Evolutionary conservation across 2,888 invertebrate genomes (phyloP).

Genomic region (Fabriciana adippe): DNA sequence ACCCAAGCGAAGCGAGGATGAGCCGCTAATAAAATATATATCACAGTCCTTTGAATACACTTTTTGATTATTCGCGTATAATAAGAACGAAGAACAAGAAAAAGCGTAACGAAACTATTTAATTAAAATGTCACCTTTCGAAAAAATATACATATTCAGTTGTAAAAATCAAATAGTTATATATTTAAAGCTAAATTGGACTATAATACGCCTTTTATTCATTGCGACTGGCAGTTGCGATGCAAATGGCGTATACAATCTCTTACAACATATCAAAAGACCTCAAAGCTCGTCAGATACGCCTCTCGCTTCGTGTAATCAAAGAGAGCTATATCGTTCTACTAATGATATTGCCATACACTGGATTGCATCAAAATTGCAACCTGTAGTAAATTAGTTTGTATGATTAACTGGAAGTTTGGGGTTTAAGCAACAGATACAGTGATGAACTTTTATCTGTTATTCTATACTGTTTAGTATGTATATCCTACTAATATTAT

Average conservation of each 20-base stretch:
- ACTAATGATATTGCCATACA: constrained; percentile 35
- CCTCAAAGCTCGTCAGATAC: constrained; percentile 38
- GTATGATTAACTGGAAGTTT: background rate
- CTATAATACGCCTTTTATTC: constrained; percentile 8
- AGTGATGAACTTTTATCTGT: too few relatives aligned
- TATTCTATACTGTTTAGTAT: too few relatives aligned
- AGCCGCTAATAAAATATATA: too few relatives aligned
- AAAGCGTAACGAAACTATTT: too few relatives aligned
- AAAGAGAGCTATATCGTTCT: constrained; percentile 34
- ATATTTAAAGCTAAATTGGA: background rate
- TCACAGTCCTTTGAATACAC: too few relatives aligned
- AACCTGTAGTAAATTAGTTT: constrained; percentile 4
- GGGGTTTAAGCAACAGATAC: background rate
- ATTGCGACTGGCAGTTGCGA: constrained; percentile 18
- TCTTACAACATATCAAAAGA: constrained; percentile 34
- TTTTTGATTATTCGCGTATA: too few relatives aligned
- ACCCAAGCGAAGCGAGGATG: too few relatives aligned
- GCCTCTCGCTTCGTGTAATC: constrained; percentile 33
- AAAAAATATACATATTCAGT: too few relatives aligned
- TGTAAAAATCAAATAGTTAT: background rate
- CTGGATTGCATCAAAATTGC: constrained; percentile 19
- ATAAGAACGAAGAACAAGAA: too few relatives aligned
- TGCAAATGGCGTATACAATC: constrained; percentile 22
- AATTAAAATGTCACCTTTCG: too few relatives aligned
- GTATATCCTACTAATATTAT: too few relatives aligned